Evolutionary conservation across 2,113 vertebrate species (phyloP), one percentile per base, ranked within the genome.

Genomic region (Loxodonta africana): DNA sequence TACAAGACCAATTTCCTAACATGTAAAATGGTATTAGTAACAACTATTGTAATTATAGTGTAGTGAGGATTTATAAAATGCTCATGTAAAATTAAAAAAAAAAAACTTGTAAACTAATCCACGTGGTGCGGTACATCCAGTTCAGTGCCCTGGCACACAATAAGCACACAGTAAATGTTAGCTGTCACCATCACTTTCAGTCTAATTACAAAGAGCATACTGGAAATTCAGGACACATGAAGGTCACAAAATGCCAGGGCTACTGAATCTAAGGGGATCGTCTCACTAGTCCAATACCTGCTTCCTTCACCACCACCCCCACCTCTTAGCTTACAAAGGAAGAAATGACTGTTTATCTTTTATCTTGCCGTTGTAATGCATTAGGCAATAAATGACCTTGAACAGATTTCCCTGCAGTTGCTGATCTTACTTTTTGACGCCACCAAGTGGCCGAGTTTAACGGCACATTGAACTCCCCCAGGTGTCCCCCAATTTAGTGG

Each of bases 361-460:
- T 30, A 21, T 1, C 92, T 91, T 93, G n/a, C 77, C 94, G 94
- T 62, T 88, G 28, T 94, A 77, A 73, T 3, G 8, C 44, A 0
- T 51, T 37, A 76, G 25, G 33, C 48, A n/a, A 10, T 46, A 48
- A 62, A 62, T 4, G 0, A n/a, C 41, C 86, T 37, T 26, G 60
- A 21, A 41, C 0, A 0, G 51, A 62, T 23, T 28, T 20, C 23
- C 73, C 4, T 2, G 41, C 71, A 14, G 53, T 44, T 41, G 11
- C 0, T 2, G 5, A 11, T 62, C 80, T 98, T 98, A 98, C 95
- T 98, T 92, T 92, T 95, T 98, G 95, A 98, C 98, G 98, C 98
- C 98, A 98, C 97, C 98, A 98, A 97, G 98, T 83, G 98, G 98
- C 91, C 44, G 7, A 91, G 77, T 74, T 53, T 65, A 81, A 96